Evolutionary conservation across 2,797 vertebrate species (phyloP).

Genomic region (Xiphorhynchus erythropygius): DNA sequence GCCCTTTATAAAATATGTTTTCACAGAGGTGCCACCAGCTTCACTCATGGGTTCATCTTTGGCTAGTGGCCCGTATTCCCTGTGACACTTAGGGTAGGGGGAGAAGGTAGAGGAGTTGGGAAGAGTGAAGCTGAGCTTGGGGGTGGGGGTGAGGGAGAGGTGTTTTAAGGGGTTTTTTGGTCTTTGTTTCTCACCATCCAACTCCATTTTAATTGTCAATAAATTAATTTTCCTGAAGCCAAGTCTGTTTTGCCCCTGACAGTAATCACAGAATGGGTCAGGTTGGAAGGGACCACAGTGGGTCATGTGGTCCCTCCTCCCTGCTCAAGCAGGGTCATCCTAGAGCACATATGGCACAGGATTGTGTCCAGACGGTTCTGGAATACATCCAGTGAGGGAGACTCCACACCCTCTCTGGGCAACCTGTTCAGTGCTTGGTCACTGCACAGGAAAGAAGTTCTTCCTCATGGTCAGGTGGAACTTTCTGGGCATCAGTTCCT

Average conservation of each 20-base stretch:
- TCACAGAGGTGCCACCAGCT: neutral
- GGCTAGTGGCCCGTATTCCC: neutral
- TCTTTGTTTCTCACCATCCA: neutral
- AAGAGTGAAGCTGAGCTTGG: neutral
- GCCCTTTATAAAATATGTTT: neutral
- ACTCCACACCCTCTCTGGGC: neutral
- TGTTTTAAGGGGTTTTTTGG: neutral
- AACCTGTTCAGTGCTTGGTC: neutral
- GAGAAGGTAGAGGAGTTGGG: neutral
- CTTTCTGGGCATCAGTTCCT: too few species aligned
- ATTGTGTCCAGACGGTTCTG: neutral
- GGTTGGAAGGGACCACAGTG: neutral
- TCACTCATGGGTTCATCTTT: neutral
- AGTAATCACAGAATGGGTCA: neutral
- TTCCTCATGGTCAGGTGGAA: neutral
- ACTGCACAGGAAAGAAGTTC: neutral
- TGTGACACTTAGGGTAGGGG: neutral
- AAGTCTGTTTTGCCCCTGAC: neutral
- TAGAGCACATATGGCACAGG: neutral
- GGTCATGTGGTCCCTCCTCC: neutral
- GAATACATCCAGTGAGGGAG: neutral
- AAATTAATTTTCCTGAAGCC: neutral
- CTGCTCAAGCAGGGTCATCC: neutral
- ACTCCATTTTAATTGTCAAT: neutral
- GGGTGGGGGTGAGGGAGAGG: neutral